Evolutionary conservation across 2,113 vertebrate genomes (phyloP).

Genomic region (Amphiprion ocellaris): DNA sequence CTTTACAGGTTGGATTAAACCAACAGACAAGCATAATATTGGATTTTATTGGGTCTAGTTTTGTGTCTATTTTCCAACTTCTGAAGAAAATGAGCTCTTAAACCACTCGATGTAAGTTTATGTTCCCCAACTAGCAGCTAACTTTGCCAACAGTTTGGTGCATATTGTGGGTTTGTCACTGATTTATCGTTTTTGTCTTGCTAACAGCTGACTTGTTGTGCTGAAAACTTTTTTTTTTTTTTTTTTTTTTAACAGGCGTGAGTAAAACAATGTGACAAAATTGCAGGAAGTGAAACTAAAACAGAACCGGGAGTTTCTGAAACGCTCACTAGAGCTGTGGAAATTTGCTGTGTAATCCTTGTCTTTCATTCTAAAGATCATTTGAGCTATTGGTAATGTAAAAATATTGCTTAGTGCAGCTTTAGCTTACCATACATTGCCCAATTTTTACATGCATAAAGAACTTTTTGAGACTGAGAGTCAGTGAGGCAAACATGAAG

Average conservation of each 20-base stretch:
- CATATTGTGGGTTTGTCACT: neutral
- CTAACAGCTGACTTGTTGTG: neutral
- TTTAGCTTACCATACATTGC: neutral
- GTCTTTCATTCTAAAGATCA: too few relatives aligned
- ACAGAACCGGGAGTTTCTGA: neutral
- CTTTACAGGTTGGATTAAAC: neutral
- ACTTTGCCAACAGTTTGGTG: conserved; percentile 15
- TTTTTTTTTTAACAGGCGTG: too few relatives aligned
- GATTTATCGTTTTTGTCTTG: neutral
- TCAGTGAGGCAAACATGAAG: too few relatives aligned
- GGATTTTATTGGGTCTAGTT: neutral
- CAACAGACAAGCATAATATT: neutral
- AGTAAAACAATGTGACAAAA: neutral
- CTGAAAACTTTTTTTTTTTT: neutral
- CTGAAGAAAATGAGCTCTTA: neutral
- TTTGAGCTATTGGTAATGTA: too few relatives aligned
- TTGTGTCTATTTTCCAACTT: neutral
- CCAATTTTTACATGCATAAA: too few relatives aligned
- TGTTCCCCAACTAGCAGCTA: neutral
- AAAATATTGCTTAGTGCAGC: neutral
- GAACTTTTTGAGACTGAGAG: too few relatives aligned
- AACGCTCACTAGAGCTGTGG: neutral
- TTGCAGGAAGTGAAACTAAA: neutral
- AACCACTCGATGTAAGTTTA: neutral
- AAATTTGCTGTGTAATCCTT: neutral